Percentiles rank a stretch among this genome's conserved stretches.
Conservation (phyloP, 2,113 vertebrate species). For the Hipposideros armiger region DNA sequence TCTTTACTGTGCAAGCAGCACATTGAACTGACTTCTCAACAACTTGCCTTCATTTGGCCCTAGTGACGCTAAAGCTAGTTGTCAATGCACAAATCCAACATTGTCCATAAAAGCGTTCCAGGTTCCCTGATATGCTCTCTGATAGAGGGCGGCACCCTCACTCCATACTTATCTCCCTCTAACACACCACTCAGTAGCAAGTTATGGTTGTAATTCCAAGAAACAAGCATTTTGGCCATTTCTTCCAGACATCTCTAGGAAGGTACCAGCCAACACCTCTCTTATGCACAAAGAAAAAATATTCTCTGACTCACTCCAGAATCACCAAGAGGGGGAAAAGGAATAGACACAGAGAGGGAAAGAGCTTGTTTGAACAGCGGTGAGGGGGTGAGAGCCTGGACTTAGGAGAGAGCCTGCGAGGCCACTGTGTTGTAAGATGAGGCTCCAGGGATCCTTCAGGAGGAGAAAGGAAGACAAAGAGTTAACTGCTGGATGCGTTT, state of each 20-base stretch:
- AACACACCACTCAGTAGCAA: not conserved
- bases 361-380: not conserved
- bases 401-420: not conserved
- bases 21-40: not conserved
- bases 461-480: not conserved
- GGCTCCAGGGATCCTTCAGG: not conserved
- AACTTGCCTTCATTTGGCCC: not conserved
- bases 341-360: not conserved
- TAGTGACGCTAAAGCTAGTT: not conserved
- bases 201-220: not conserved
- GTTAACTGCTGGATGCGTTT: not conserved
- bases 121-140: not conserved
- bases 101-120: fast-evolving
- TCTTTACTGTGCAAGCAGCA: not conserved
- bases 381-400: not conserved
- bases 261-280: not conserved
- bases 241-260: not conserved
- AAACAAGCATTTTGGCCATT: not conserved
- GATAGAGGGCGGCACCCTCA: fast-evolving
- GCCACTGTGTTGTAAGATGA: not conserved
- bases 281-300: not conserved
- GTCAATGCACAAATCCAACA: fast-evolving
- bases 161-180: not conserved
- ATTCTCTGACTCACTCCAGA: not conserved
- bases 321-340: not conserved